phyloP scores from a whole-genome alignment of 2,797 vertebrate genomes.

The Hozukius guyotensis region DNA sequence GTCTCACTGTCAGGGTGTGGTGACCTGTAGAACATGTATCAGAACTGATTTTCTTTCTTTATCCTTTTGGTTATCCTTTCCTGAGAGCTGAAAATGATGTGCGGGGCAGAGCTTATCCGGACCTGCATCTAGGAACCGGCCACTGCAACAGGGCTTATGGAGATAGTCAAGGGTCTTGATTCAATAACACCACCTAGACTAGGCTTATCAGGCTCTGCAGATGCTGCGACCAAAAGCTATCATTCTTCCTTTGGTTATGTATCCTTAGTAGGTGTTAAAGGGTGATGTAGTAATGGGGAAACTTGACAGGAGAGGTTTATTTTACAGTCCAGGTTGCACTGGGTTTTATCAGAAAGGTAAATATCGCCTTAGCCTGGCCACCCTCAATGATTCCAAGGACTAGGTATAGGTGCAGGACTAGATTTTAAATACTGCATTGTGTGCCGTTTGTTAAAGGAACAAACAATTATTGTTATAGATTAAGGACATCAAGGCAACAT shows the following conservation, averaged over 20 bases:
- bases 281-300: conserved; percentile 44
- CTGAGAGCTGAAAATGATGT: conserved; percentile 55
- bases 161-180: conserved; percentile 71
- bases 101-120: conserved; percentile 56
- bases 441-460: background rate
- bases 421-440: conserved; percentile 12
- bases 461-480: conserved; percentile 8
- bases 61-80: conserved; percentile 48
- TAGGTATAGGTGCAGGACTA: background rate
- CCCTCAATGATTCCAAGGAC: background rate
- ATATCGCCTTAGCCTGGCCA: background rate
- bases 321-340: conserved; percentile 7
- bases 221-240: conserved; percentile 51
- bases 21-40: conserved; percentile 57
- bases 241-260: conserved; percentile 37
- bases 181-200: conserved; percentile 63
- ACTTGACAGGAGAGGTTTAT: conserved; percentile 20
- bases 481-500: background rate
- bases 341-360: background rate
- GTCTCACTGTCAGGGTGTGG: conserved; percentile 21
- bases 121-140: conserved; percentile 45
- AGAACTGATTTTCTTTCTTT: conserved; percentile 58
- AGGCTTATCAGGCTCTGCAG: conserved; percentile 70
- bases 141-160: conserved; percentile 58
- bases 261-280: conserved; percentile 34